A percentile compares a stretch with the other conserved stretches of the same genome.
These are phyloP conservation scores for Plumapathes pennacea DNA, from an alignment of 92 coral and sea anemone genomes.

Conservation along the genomic window DNA sequence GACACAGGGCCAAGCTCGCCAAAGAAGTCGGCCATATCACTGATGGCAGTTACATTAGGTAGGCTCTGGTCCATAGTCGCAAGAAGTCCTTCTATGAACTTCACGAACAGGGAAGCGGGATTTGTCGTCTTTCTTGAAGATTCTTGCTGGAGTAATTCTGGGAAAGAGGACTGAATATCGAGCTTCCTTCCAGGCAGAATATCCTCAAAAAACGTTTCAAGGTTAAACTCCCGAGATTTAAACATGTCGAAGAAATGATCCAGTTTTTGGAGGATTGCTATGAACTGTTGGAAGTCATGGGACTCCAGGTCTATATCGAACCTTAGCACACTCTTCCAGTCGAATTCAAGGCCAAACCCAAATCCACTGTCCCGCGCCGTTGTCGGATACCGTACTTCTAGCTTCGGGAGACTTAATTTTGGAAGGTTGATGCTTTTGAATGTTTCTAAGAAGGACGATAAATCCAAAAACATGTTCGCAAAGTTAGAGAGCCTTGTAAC, in stretches of 20 bases:
- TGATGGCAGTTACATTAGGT: constrained; percentile 69
- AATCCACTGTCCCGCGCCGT: constrained; percentile 7
- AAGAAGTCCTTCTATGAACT: constrained; percentile 54
- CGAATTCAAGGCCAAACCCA: constrained; percentile 60
- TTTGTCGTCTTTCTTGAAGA: constrained; percentile 5
- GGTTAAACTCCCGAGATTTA: constrained; percentile 16
- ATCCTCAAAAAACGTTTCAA: constrained; percentile 31
- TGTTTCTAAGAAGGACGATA: constrained; percentile 58
- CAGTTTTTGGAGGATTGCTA: constrained; percentile 9
- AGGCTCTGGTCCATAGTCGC: constrained; percentile 50
- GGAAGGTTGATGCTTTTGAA: constrained; percentile 57
- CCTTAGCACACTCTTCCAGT: constrained; percentile 43
- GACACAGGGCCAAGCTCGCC: constrained; percentile 65
- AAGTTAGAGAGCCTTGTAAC: constrained; percentile 48
- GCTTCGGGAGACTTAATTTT: constrained; percentile 24
- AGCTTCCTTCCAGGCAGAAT: constrained; percentile 18
- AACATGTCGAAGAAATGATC: constrained; percentile 21
- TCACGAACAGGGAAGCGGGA: constrained; percentile 63
- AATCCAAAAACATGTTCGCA: constrained; percentile 61
- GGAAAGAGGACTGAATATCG: constrained; percentile 9
- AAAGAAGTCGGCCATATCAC: constrained; percentile 85
- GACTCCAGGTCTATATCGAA: constrained; percentile 31
- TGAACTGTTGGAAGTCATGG: constrained; percentile 14
- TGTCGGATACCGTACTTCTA: constrained; percentile 37
- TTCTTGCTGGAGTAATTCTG: background rate